Conservation (phyloP, 1,140 invertebrate species). For the Cydia pomonella region DNA sequence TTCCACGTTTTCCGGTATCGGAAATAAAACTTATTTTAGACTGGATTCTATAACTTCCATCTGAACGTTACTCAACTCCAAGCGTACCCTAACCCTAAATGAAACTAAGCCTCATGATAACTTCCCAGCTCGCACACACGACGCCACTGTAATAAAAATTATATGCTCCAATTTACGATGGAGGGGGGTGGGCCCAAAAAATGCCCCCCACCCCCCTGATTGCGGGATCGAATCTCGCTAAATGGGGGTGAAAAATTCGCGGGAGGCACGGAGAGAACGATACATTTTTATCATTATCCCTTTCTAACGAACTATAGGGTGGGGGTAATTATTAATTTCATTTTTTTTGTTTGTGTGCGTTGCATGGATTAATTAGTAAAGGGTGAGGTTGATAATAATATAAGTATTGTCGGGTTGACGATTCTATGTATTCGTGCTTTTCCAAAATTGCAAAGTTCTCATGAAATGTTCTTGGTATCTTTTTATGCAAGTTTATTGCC, state of each 20-base stretch:
- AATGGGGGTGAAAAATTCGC: slow-evolving; percentile 74
- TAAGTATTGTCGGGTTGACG: too few relatives aligned
- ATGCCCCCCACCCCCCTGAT: slow-evolving; percentile 69
- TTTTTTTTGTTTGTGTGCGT: slow-evolving; percentile 41
- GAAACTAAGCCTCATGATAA: slow-evolving; percentile 56
- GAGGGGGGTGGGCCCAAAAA: slow-evolving; percentile 59
- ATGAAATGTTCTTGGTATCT: too few relatives aligned
- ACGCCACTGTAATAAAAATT: slow-evolving; percentile 79
- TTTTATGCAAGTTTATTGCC: too few relatives aligned
- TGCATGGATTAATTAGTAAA: slow-evolving; percentile 13
- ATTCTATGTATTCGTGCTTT: too few relatives aligned
- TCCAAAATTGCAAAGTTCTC: too few relatives aligned
- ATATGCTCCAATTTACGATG: slow-evolving; percentile 80
- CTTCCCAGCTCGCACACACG: slow-evolving; percentile 66
- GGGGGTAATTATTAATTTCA: slow-evolving; percentile 74
- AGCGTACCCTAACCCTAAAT: slow-evolving; percentile 2
- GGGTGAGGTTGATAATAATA: background rate
- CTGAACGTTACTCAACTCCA: too few relatives aligned
- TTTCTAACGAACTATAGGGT: slow-evolving; percentile 71
- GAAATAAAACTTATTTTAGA: too few relatives aligned
- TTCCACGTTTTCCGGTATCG: too few relatives aligned
- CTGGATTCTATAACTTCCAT: too few relatives aligned
- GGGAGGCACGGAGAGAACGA: slow-evolving; percentile 57
- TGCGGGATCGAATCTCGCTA: slow-evolving; percentile 79
- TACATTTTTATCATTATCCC: slow-evolving; percentile 78